Evolutionary conservation across 2,113 vertebrate genomes (phyloP).

Genomic region (Nipponia nippon): DNA sequence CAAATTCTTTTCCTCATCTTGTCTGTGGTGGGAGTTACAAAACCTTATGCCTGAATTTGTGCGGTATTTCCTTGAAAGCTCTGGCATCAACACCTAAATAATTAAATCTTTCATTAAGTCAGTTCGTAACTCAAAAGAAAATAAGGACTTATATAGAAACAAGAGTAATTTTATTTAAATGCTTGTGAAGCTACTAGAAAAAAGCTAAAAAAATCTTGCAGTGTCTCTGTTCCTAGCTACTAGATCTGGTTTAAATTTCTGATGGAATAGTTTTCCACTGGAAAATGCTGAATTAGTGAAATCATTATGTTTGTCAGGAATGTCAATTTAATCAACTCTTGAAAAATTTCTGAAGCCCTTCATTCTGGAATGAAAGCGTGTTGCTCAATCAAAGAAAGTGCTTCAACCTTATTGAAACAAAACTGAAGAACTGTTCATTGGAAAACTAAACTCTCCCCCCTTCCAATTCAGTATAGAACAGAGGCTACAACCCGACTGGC

Average conservation of each 20-base stretch:
- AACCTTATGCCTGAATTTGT: neutral
- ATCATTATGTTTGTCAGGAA: neutral
- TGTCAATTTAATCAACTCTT: neutral
- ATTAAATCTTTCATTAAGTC: neutral
- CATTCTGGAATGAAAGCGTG: neutral
- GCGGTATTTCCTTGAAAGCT: neutral
- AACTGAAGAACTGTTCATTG: neutral
- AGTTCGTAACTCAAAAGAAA: neutral
- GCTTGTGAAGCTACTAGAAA: neutral
- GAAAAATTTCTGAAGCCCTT: neutral
- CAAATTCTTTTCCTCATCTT: neutral
- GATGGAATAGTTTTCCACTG: neutral
- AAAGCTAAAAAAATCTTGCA: neutral
- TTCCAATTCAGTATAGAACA: neutral
- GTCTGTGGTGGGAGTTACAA: neutral
- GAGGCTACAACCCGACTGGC: neutral
- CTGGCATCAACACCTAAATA: neutral
- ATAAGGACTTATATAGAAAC: neutral
- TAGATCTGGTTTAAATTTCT: neutral
- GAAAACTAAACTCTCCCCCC: neutral
- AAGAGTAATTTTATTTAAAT: neutral
- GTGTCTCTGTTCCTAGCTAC: neutral
- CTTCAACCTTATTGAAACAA: neutral
- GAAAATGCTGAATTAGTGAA: constrained; percentile 22
- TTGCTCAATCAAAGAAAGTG: neutral